Percentiles rank a stretch among this genome's conserved stretches.
Evolutionary conservation across 2,797 vertebrate genomes (phyloP).

Genomic region (Argyrosomus regius): DNA sequence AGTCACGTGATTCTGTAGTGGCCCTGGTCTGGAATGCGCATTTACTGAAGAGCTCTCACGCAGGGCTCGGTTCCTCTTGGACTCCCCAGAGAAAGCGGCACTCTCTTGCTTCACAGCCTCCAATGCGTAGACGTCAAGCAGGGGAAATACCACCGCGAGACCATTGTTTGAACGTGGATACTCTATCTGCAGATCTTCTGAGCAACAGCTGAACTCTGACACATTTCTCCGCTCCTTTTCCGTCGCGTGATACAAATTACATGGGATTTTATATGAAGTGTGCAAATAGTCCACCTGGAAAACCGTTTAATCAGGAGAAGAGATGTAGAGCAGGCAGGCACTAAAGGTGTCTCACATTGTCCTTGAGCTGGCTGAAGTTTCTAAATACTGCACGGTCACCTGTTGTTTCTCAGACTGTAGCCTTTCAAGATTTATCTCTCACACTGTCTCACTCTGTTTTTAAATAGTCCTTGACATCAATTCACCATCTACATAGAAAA

Average conservation of each 20-base stretch:
- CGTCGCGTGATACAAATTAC: constrained; percentile 18
- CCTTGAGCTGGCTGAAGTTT: not conserved
- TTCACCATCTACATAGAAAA: not conserved
- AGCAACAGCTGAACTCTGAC: constrained; percentile 60
- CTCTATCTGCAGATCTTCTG: constrained; percentile 56
- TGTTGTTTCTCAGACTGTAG: not conserved
- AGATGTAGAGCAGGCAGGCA: not conserved
- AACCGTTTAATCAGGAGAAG: constrained; percentile 3
- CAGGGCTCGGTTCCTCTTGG: constrained; percentile 49
- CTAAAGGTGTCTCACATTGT: not conserved
- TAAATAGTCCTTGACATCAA: not conserved
- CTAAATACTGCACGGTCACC: not conserved
- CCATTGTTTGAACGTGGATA: constrained; percentile 71
- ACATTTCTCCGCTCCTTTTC: constrained; percentile 42
- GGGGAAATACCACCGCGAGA: constrained; percentile 72
- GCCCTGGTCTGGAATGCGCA: constrained; percentile 58
- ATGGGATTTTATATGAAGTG: not conserved
- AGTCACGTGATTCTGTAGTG: constrained; percentile 15
- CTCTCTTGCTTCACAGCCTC: constrained; percentile 50
- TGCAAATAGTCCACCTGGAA: not conserved
- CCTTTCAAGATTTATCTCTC: not conserved
- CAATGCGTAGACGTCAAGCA: constrained; percentile 52
- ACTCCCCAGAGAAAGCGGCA: constrained; percentile 44
- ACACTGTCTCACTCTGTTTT: not conserved
- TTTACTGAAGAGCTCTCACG: constrained; percentile 43